Conservation (phyloP, 2,113 vertebrate species). For the Paramormyrops kingsleyae region DNA sequence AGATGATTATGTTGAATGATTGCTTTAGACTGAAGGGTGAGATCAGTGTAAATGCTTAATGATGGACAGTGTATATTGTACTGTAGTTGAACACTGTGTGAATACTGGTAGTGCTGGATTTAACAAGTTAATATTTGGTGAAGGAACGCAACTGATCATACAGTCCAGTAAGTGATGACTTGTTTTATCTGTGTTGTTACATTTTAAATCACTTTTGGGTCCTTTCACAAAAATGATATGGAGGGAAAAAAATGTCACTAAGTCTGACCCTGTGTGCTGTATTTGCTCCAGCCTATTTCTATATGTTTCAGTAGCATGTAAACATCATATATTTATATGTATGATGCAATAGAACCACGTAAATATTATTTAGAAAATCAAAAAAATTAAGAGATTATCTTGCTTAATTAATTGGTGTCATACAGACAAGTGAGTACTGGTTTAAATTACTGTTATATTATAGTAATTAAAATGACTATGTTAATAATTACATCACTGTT, state of each 20-base stretch:
- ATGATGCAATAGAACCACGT: too few relatives aligned
- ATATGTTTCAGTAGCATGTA: neutral
- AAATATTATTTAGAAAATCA: too few relatives aligned
- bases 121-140: slow-evolving; percentile 11
- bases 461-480: neutral
- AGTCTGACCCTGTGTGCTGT: neutral
- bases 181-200: neutral
- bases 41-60: neutral
- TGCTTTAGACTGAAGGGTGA: neutral
- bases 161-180: neutral
- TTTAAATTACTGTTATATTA: neutral
- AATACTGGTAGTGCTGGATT: neutral
- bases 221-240: neutral
- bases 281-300: neutral
- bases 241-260: too few relatives aligned
- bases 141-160: slow-evolving; percentile 6
- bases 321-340: neutral
- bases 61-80: neutral
- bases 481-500: neutral
- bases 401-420: too few relatives aligned
- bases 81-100: slow-evolving; percentile 7
- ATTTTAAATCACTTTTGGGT: neutral
- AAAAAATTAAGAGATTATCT: too few relatives aligned
- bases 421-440: neutral
- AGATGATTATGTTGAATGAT: neutral